Percentiles rank a stretch among this genome's conserved stretches.
phyloP scores from a whole-genome alignment of 2,797 vertebrate species.

The Argentina silus region DNA sequence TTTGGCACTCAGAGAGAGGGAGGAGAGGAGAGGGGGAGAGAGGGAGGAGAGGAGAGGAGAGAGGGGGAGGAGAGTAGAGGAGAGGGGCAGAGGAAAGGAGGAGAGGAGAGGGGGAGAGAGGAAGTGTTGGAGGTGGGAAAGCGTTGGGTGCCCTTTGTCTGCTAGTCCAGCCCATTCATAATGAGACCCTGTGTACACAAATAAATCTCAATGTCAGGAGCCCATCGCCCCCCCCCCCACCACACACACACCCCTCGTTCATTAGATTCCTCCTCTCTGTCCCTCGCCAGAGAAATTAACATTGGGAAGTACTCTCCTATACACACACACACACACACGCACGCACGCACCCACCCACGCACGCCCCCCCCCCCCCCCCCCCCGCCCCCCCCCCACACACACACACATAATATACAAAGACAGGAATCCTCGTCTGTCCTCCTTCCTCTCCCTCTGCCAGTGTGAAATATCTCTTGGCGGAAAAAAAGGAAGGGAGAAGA shows the following conservation, averaged over 20 bases:
- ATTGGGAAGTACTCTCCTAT: conserved; percentile 8
- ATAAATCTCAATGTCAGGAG: conserved; percentile 58
- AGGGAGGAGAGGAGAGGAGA: not conserved
- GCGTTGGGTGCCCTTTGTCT: conserved; percentile 43
- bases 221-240: conserved; percentile 1
- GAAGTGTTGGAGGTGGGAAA: conserved; percentile 5
- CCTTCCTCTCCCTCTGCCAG: conserved; percentile 11
- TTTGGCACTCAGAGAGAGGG: not conserved
- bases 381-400: not conserved
- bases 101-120: not conserved
- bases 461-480: conserved; percentile 84
- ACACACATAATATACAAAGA: not conserved
- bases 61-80: conserved; percentile 7
- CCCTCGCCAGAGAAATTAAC: conserved; percentile 8
- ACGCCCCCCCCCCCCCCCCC: not conserved
- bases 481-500: conserved; percentile 25
- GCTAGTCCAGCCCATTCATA: conserved; percentile 49
- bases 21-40: not conserved
- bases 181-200: conserved; percentile 57
- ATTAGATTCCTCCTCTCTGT: conserved; percentile 4
- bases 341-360: not conserved
- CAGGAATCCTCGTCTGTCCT: not conserved
- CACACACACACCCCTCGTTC: conserved; percentile 24
- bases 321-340: not conserved
- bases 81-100: not conserved